Base-by-base conservation (phyloP, 1,140 invertebrate species). In the Hyposmocoma kahamanoa region DNA sequence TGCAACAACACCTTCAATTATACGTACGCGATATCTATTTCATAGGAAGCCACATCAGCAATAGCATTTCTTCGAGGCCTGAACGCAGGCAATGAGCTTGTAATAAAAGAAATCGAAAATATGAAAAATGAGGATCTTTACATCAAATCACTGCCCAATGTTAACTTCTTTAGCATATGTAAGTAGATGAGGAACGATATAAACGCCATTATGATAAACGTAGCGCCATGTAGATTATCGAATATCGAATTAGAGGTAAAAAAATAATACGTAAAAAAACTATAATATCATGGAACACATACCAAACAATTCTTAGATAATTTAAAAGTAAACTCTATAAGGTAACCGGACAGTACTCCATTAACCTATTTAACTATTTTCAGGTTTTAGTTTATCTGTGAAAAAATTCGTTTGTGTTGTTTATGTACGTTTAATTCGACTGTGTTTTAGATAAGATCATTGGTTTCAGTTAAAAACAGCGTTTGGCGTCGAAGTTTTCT, bases 391-490 rank as follows among this genome's bases (percentile, higher is more conserved):
- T 26, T 18, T 43, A 19, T 36, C 10, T 9, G n/a, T 30, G 26
- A 26, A 21, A 30, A 47, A 34, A 42, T 36, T 36, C 1, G 9
- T 26, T 38, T 18, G 42, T 21, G 15, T 21, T 42, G n/a, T 30
- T 9, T 13, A 15, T 28, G 13, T 45, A n/a, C n/a, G n/a, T n/a
- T n/a, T n/a, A n/a, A n/a, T n/a, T n/a, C n/a, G n/a, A n/a, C n/a
- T n/a, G n/a, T n/a, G n/a, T n/a, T n/a, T n/a, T n/a, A n/a, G n/a
- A n/a, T n/a, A n/a, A n/a, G n/a, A n/a, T n/a, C n/a, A n/a, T n/a
- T n/a, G n/a, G 20, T 64, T 61, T 20, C 58, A 72, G 66, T 67
- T 3, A 64, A 51, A 39, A 52, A 70, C 24, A 56, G 53, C 46
- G 42, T 50, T 19, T 73, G 59, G 60, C 59, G 62, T 11, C 48